Percentiles rank a stretch among this genome's conserved stretches.
Evolutionary conservation across 2,888 invertebrate genomes (phyloP).

Genomic region (Rhogogaster chlorosoma): DNA sequence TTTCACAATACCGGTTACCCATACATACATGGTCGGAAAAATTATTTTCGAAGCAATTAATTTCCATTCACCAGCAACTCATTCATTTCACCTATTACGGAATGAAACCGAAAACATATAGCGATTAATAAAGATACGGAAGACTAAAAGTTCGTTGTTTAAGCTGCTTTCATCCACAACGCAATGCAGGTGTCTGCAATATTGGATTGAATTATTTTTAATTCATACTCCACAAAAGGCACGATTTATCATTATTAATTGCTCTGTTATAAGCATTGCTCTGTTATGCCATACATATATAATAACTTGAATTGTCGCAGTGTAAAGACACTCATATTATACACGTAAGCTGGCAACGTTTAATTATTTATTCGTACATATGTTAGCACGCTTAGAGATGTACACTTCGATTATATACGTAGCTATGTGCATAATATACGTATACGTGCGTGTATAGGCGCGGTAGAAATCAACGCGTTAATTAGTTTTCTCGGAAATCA

Average conservation of each 20-base stretch:
- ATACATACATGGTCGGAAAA: not conserved
- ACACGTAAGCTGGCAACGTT: not conserved
- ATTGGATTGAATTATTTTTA: not conserved
- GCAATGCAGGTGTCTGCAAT: not conserved
- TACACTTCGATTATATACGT: not conserved
- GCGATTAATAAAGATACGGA: not conserved
- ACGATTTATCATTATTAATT: slow-evolving; percentile 24
- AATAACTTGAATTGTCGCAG: not conserved
- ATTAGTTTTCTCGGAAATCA: slow-evolving; percentile 27
- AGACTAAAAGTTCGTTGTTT: not conserved
- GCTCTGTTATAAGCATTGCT: not conserved
- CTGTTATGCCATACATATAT: not conserved
- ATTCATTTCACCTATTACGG: not conserved
- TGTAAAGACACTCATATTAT: not conserved
- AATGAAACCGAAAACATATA: not conserved
- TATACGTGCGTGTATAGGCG: not conserved
- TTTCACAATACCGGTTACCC: not conserved
- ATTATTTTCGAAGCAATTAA: not conserved
- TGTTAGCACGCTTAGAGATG: not conserved
- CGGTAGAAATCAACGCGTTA: slow-evolving; percentile 12
- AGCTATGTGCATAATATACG: not conserved
- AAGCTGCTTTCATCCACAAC: not conserved
- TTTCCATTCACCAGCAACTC: not conserved
- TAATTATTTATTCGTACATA: slow-evolving; percentile 3
- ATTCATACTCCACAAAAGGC: not conserved